Base-by-base conservation (phyloP, 2,888 invertebrate species). In the Geotrupes spiniger region DNA sequence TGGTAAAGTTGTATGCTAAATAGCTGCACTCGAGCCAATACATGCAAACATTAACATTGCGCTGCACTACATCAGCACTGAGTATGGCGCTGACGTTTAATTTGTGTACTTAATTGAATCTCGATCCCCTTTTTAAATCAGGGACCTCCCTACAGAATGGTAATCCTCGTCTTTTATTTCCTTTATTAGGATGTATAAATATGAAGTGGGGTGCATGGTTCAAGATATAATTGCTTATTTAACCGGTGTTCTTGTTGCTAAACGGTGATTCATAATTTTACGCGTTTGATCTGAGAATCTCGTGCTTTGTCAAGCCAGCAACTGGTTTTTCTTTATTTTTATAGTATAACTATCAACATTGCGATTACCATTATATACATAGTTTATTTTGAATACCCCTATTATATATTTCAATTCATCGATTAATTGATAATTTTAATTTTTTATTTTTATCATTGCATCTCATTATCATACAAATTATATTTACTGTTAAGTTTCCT, bases 51-150 rank as follows among this genome's bases (percentile, higher is more conserved):
- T 57, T 55, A 54, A 54, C 57, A 56, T 58, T 53, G 52, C 43
- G 50, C 49, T 48, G 57, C 57, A 66, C 62, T 65, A 63, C 62
- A 66, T 66, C 65, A 68, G 55, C 53, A 54, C 58, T 54, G 57
- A 60, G 66, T 63, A 64, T 69, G 68, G 63, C 54, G 61, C 63
- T 69, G 69, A 69, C 69, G 63, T 68, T 67, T 68, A 69, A 69
- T 69, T 68, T 68, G 67, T 65, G 63, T 62, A 66, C 64, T 66
- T 69, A 69, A 69, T 69, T 69, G 69, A 68, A 69, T 68, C 63
- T 58, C 59, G 51, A 54, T 60, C 63, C 65, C 60, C 58, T 64
- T 63, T 64, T 66, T 64, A 67, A 68, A 67, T 65, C 64, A 60
- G 61, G 59, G 61, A 64, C 63, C 60, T 61, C 64, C 65, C 65